These are phyloP conservation scores for Grammomys surdaster DNA, from an alignment of 2,113 vertebrate species.

Conservation along the genomic window DNA sequence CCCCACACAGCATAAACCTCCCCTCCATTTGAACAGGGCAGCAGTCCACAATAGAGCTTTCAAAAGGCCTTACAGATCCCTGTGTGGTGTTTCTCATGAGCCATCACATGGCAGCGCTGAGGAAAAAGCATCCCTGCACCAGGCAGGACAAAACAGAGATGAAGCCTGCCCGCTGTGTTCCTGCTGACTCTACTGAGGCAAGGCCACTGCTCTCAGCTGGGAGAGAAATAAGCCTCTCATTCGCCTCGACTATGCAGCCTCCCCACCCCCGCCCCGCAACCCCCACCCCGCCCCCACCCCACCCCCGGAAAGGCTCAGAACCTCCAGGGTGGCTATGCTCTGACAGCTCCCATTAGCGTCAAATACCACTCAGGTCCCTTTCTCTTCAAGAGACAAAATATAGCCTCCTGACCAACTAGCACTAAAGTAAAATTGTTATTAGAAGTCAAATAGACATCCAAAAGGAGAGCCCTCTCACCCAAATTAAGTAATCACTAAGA, in stretches of 20 bases:
- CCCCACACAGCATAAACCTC: constrained; percentile 14
- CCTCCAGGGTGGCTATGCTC: constrained; percentile 65
- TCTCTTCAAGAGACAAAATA: background rate
- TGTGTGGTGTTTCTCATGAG: constrained; percentile 49
- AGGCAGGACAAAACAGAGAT: constrained; percentile 51
- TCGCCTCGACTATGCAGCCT: background rate
- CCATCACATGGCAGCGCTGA: constrained; percentile 18
- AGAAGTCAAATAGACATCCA: constrained; percentile 13
- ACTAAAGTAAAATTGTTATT: background rate
- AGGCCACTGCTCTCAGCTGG: constrained; percentile 48
- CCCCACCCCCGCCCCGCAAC: too few species aligned
- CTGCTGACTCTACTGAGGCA: constrained; percentile 59
- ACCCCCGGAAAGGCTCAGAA: background rate
- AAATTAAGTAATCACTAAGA: background rate
- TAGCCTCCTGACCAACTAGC: background rate
- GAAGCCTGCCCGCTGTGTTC: constrained; percentile 77
- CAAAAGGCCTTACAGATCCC: constrained; percentile 30
- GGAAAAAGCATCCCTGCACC: constrained; percentile 61
- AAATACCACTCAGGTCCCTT: background rate
- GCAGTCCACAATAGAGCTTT: constrained; percentile 58
- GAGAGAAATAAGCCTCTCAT: background rate
- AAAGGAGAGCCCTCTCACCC: background rate
- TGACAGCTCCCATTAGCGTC: constrained; percentile 40
- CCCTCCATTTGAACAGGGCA: background rate
- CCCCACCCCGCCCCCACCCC: too few species aligned